These are phyloP conservation scores for Miniopterus natalensis DNA, from an alignment of 2,113 vertebrate genomes.

Conservation along the genomic window DNA sequence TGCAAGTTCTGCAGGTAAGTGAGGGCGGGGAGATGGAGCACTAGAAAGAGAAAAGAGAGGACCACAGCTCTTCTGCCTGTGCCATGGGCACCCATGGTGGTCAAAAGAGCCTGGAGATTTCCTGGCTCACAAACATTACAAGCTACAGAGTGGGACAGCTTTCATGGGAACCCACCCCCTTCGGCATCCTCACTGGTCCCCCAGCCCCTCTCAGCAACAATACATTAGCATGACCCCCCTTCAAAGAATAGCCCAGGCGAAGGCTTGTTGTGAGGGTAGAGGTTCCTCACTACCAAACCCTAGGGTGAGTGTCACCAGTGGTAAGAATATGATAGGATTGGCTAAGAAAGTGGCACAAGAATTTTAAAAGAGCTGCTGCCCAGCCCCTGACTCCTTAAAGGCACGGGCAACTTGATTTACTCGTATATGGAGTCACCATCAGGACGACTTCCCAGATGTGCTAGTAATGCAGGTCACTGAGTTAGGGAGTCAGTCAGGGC, in stretches of 20 bases:
- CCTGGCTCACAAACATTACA: background rate
- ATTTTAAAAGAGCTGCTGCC: background rate
- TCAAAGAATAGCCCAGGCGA: background rate
- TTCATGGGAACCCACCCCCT: background rate
- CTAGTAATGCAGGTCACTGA: background rate
- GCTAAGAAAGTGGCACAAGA: background rate
- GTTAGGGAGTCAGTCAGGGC: background rate
- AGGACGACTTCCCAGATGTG: background rate
- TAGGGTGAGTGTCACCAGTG: background rate
- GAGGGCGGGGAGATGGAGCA: background rate
- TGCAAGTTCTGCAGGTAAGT: background rate
- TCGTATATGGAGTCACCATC: background rate
- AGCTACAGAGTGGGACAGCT: background rate
- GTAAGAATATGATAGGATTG: background rate
- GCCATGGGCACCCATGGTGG: fast-evolving
- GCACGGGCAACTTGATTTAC: background rate
- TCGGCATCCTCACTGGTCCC: background rate
- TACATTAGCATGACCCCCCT: background rate
- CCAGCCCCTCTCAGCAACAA: background rate
- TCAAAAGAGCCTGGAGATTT: background rate
- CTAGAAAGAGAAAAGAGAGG: background rate
- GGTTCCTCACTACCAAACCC: background rate
- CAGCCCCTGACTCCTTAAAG: background rate
- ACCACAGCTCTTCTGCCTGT: background rate
- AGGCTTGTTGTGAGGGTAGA: background rate